These are phyloP conservation scores for Rhynchotus rufescens DNA, from an alignment of 2,797 vertebrate genomes.

Conservation along the genomic window DNA sequence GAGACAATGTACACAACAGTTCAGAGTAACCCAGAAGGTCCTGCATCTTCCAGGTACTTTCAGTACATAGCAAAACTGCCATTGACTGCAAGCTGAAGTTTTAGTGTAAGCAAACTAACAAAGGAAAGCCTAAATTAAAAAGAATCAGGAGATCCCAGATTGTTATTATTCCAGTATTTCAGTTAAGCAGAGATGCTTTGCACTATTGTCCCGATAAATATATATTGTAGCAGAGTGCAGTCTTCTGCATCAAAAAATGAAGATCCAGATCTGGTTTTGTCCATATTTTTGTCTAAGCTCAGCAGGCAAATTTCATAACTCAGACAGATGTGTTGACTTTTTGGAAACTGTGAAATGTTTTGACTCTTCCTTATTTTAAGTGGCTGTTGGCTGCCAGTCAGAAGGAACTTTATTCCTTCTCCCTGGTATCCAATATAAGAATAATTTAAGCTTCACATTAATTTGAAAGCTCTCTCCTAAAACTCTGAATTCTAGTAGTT, in stretches of 20 bases:
- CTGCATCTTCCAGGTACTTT: not conserved
- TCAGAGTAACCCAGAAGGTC: not conserved
- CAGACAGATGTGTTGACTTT: conserved; percentile 15
- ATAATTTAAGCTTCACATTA: conserved; percentile 24
- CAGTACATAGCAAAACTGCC: not conserved
- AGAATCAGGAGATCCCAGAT: not conserved
- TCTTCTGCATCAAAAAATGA: not conserved
- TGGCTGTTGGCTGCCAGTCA: conserved; percentile 52
- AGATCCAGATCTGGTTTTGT: not conserved
- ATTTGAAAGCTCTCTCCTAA: conserved; percentile 38
- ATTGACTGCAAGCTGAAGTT: not conserved
- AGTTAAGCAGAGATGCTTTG: not conserved
- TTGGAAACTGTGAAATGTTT: conserved; percentile 21
- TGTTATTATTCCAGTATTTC: not conserved
- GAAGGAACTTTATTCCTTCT: not conserved
- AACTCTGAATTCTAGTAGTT: conserved; percentile 9
- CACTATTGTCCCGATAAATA: not conserved
- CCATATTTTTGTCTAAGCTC: not conserved
- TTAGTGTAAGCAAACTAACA: not conserved
- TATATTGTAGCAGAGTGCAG: not conserved
- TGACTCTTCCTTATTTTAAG: conserved; percentile 57
- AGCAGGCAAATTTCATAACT: not conserved
- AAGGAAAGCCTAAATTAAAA: not conserved
- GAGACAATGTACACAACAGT: not conserved
- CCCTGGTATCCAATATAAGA: not conserved